phyloP scores from a whole-genome alignment of 1,140 invertebrate genomes.

The Mactra quadrangularis region DNA sequence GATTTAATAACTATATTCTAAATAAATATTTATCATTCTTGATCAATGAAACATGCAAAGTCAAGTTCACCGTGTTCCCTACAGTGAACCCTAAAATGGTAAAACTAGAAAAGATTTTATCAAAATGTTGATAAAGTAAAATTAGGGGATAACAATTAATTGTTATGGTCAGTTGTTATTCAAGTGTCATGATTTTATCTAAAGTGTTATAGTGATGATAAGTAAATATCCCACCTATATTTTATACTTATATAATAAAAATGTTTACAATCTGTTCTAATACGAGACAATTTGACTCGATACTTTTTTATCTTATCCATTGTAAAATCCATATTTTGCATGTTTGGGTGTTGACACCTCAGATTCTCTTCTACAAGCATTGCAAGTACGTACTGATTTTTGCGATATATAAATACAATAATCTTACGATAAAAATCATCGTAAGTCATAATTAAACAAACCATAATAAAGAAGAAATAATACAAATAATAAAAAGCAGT shows the following conservation, averaged over 20 bases:
- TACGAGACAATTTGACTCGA: background rate
- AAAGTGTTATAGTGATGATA: slow-evolving; percentile 40
- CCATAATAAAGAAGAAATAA: no score
- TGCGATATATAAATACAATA: no score
- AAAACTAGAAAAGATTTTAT: slow-evolving; percentile 13
- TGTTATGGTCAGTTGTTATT: slow-evolving; percentile 29
- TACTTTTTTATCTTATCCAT: background rate
- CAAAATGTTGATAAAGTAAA: slow-evolving; percentile 20
- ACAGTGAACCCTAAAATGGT: background rate
- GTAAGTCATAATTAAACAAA: no score
- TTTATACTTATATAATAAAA: slow-evolving; percentile 35
- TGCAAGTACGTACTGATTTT: no score
- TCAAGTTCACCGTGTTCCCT: background rate
- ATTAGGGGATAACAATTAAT: slow-evolving; percentile 30
- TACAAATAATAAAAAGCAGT: no score
- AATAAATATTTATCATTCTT: no score
- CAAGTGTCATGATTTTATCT: slow-evolving; percentile 56
- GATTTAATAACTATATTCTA: no score
- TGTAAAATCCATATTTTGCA: no score
- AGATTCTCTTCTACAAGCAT: no score
- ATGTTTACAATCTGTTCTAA: slow-evolving; percentile 39
- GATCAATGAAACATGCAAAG: background rate
- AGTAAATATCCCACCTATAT: slow-evolving; percentile 42
- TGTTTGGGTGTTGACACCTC: no score
- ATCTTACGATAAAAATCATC: no score